phyloP scores from a whole-genome alignment of 2,113 vertebrate genomes.

The Mormyrus lacerda region DNA sequence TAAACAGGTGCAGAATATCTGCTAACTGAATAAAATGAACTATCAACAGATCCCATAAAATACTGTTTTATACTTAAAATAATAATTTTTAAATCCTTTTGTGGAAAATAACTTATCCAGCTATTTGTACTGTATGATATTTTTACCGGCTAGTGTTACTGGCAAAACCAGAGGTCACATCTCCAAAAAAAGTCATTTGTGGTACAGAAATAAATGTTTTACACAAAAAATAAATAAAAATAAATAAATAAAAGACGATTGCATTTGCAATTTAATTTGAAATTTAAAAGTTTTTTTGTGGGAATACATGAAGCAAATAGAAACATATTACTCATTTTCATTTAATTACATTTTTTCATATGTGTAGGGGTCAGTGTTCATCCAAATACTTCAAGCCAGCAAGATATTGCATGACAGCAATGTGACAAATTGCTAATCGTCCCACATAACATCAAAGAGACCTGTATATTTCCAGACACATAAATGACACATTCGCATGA shows the following conservation, averaged over 20 bases:
- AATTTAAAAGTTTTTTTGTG: neutral
- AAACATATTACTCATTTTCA: neutral
- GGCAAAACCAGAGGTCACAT: neutral
- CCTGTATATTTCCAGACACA: neutral
- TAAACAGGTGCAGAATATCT: neutral
- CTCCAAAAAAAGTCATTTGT: neutral
- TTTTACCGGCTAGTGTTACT: neutral
- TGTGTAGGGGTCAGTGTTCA: neutral
- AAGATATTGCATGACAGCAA: conserved; percentile 4
- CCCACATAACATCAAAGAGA: neutral
- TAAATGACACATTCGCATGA: neutral
- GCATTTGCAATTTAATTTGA: neutral
- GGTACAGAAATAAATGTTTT: neutral
- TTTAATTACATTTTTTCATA: neutral
- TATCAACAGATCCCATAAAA: neutral
- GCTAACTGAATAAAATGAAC: neutral
- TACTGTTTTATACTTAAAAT: neutral
- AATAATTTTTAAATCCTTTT: neutral
- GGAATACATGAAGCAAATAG: neutral
- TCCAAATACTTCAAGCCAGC: neutral
- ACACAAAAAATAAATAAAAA: neutral
- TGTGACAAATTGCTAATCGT: neutral
- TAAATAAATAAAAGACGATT: neutral
- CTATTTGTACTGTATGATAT: neutral
- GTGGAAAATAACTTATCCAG: neutral